Conservation (phyloP, 2,113 vertebrate species). For the Prietella phreatophila region DNA sequence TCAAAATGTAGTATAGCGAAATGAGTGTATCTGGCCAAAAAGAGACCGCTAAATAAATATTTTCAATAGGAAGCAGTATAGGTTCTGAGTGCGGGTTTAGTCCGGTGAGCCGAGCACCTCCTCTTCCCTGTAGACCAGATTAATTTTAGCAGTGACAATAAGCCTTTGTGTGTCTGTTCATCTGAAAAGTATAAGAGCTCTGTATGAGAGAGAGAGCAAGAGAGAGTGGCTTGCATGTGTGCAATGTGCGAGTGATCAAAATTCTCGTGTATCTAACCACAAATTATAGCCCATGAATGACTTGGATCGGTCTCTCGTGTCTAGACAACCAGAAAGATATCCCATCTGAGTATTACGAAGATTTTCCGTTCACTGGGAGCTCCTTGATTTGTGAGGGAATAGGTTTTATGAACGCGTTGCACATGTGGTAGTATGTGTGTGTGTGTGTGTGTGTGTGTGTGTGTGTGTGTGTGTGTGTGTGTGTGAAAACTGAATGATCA, state of each 20-base stretch:
- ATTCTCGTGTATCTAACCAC: slow-evolving; percentile 58
- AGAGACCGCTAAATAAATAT: slow-evolving; percentile 33
- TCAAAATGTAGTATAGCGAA: not conserved
- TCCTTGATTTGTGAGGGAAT: slow-evolving; percentile 46
- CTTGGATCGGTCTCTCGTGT: slow-evolving; percentile 44
- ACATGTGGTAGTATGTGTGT: slow-evolving; percentile 39
- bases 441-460: too few relatives aligned
- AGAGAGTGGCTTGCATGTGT: slow-evolving; percentile 2
- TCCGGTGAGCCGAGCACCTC: slow-evolving; percentile 4
- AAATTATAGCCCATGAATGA: slow-evolving; percentile 61
- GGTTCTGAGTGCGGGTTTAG: not conserved
- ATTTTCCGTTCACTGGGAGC: slow-evolving; percentile 65
- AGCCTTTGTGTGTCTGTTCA: slow-evolving; percentile 35
- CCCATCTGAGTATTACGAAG: slow-evolving; percentile 60
- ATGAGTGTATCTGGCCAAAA: slow-evolving; percentile 7
- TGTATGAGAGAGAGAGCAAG: slow-evolving; percentile 1
- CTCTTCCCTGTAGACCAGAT: slow-evolving; percentile 19
- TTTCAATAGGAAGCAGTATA: slow-evolving; percentile 20
- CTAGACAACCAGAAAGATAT: slow-evolving; percentile 49
- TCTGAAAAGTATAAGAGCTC: slow-evolving; percentile 22
- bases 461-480: slow-evolving; percentile 13
- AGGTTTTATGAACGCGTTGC: slow-evolving; percentile 36
- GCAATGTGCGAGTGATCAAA: slow-evolving; percentile 34
- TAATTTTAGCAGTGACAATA: slow-evolving; percentile 36
- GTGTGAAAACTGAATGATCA: slow-evolving; percentile 12